These are phyloP conservation scores for Monopis laevigella DNA, from an alignment of 2,888 invertebrate species.

Conservation along the genomic window DNA sequence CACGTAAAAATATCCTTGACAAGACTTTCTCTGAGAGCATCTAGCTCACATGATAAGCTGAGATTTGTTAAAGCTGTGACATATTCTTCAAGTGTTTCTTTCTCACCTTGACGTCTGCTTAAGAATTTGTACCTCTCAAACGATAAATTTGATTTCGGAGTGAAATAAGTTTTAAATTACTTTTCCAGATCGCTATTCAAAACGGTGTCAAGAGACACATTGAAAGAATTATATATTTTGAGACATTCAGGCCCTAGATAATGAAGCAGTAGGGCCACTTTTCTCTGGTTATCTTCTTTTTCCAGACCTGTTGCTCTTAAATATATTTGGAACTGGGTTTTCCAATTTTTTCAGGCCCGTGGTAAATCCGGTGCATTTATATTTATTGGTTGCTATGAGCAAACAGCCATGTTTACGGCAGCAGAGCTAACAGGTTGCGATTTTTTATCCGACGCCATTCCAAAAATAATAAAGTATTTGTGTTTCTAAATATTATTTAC, in stretches of 20 bases:
- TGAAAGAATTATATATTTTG: background rate
- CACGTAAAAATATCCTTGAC: constrained; percentile 1
- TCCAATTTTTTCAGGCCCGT: constrained; percentile 2
- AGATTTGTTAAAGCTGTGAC: background rate
- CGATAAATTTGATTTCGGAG: too few species aligned
- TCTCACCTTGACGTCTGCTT: background rate
- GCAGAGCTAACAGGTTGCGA: background rate
- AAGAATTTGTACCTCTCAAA: too few species aligned
- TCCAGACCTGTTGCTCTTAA: constrained; percentile 10
- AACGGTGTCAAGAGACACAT: background rate
- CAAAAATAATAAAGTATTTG: too few species aligned
- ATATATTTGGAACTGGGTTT: constrained; percentile 5
- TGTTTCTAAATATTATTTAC: too few species aligned
- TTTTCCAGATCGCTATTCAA: background rate
- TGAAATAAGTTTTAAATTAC: background rate
- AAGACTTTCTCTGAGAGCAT: too few species aligned
- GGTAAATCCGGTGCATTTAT: background rate
- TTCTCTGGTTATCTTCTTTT: constrained; percentile 10
- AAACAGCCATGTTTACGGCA: background rate
- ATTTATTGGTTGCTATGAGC: constrained; percentile 1
- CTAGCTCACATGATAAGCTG: constrained; percentile 3
- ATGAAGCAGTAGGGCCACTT: constrained; percentile 3
- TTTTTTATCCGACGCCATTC: background rate
- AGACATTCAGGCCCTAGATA: constrained; percentile 2
- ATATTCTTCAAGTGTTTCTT: background rate